Evolutionary conservation across 64 coral and sea anemone species (phyloP), one percentile per base, ranked within the genome.

Genomic region (Acropora tenuis): DNA sequence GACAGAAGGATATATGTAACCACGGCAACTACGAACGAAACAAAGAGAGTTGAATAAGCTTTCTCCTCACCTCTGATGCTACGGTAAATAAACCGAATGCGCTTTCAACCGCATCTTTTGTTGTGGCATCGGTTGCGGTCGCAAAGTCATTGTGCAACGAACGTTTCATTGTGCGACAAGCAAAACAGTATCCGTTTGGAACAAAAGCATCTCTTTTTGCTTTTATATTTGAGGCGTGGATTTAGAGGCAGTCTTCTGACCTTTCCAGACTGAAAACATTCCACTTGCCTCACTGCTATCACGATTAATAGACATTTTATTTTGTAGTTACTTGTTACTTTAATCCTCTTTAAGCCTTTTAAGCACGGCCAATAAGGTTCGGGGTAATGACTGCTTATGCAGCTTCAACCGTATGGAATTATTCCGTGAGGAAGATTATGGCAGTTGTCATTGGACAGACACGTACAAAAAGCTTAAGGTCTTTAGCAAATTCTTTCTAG

Each of bases 71-170:
- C 43, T 85, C 71, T 85, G 65, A 71, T 85, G 41, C 46, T 47
- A 85, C 46, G 69, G 82, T 85, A 69, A 85, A 85, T 67, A 85
- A 44, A 12, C 16, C 68, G 61, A 46, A 9, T 46, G 80, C 58
- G 80, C 44, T 69, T 77, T 85, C 61, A 85, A 83, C 68, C 20
- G 15, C 43, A 1, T 5, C 65, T 44, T 85, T 85, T 85, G 82
- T 85, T 18, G 48, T 47, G 1, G 43, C 63, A 48, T 85, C 82
- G 45, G 46, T 65, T 85, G 68, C 17, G 63, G 43, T 48, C 44
- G 18, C 61, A 85, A 85, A 85, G 43, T 63, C 17, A 85, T 85
- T 85, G 82, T 85, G 82, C 82, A 50, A 85, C 82, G 82, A 65
- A 85, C 65, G 16, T 85, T 48, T 17, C 44, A 85, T 85, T 85